Evolutionary conservation across 2,113 vertebrate genomes (phyloP).

Genomic region (Nibea albiflora): DNA sequence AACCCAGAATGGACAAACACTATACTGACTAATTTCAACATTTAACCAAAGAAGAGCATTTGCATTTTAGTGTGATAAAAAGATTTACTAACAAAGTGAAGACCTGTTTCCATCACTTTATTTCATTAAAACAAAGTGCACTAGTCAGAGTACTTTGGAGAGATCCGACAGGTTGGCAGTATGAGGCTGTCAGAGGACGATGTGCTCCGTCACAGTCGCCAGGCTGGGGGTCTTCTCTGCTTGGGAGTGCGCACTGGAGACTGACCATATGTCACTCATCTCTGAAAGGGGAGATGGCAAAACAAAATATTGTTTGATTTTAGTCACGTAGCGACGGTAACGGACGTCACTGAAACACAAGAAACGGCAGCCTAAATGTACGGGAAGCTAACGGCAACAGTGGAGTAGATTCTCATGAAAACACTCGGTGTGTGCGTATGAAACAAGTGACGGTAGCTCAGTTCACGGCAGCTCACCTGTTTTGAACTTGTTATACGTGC

Average conservation of each 20-base stretch:
- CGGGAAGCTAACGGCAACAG: too few relatives aligned
- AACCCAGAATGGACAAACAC: too few relatives aligned
- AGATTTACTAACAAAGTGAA: neutral
- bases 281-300: constrained; percentile 56
- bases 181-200: neutral
- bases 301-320: neutral
- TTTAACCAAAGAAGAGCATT: too few relatives aligned
- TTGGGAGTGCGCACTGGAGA: constrained; percentile 71
- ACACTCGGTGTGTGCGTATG: too few relatives aligned
- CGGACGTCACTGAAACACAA: neutral
- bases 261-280: constrained; percentile 82
- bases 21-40: too few relatives aligned
- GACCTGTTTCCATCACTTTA: neutral
- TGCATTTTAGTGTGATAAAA: constrained; percentile 2
- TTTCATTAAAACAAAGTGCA: constrained; percentile 3
- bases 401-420: too few relatives aligned
- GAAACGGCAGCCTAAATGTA: too few relatives aligned
- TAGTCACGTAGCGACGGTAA: too few relatives aligned
- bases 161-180: constrained; percentile 13
- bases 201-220: constrained; percentile 55
- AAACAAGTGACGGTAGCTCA: constrained; percentile 51
- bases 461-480: constrained; percentile 79
- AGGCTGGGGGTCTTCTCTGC: constrained; percentile 62
- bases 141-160: neutral
- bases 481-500: constrained; percentile 85